Conservation (phyloP, 2,113 vertebrate genomes). For the Parus major region DNA sequence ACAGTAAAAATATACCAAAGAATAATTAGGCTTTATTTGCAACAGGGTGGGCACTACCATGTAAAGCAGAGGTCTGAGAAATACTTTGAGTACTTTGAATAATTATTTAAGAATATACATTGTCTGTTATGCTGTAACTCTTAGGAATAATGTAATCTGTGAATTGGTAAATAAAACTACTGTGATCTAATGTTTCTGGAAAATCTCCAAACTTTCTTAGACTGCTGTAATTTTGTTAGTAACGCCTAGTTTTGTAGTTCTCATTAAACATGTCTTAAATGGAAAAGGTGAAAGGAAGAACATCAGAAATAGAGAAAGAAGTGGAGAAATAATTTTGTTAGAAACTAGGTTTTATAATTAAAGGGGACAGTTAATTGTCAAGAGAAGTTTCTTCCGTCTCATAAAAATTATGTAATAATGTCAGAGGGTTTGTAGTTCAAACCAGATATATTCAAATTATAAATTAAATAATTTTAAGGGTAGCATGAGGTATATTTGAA, state of each 20-base stretch:
- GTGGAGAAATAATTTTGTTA: neutral
- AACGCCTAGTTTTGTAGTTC: neutral
- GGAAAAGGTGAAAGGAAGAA: neutral
- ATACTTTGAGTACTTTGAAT: neutral
- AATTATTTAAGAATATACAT: neutral
- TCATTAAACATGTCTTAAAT: neutral
- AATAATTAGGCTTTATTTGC: neutral
- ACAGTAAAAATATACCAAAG: neutral
- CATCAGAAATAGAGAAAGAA: neutral
- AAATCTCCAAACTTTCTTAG: neutral
- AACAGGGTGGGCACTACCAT: neutral
- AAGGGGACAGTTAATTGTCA: neutral
- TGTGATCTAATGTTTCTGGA: neutral
- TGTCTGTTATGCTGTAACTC: neutral
- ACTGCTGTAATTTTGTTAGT: neutral
- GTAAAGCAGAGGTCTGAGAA: neutral
- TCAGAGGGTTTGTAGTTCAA: neutral
- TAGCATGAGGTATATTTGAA: neutral
- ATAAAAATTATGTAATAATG: neutral
- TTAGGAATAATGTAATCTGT: neutral
- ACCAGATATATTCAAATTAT: neutral
- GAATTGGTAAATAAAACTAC: neutral
- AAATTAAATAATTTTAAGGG: neutral
- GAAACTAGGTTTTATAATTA: neutral
- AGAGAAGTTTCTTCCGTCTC: neutral